A percentile compares a stretch with the other conserved stretches of the same genome.
These are phyloP conservation scores for Lithophane ornitopus DNA, from an alignment of 2,888 invertebrate species.

Conservation along the genomic window DNA sequence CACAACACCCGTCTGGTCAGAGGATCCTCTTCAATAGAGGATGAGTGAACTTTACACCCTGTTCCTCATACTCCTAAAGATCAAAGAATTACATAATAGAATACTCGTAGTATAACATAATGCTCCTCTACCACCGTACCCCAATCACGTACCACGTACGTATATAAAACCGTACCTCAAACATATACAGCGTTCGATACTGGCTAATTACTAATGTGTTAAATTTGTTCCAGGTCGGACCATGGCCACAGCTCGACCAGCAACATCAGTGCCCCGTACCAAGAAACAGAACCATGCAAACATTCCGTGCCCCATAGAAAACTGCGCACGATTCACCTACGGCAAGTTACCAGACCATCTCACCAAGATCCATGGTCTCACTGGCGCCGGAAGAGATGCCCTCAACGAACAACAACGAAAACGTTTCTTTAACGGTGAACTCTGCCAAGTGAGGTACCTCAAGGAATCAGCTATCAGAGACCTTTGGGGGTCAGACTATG, in stretches of 20 bases:
- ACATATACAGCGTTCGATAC: neutral
- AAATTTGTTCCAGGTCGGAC: conserved; percentile 66
- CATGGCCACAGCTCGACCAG: conserved; percentile 78
- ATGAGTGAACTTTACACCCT: too few species aligned
- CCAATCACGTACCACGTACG: too few species aligned
- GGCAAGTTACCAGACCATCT: conserved; percentile 89
- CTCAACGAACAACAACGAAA: conserved; percentile 89
- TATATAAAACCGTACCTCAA: neutral
- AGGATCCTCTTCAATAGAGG: too few species aligned
- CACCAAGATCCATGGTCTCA: conserved; percentile 88
- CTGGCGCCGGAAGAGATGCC: conserved; percentile 86
- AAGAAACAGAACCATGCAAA: conserved; percentile 90
- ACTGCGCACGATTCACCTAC: conserved; percentile 89
- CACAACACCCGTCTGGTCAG: too few species aligned
- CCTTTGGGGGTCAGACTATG: conserved; percentile 88
- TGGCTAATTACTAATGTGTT: neutral
- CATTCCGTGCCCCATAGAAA: conserved; percentile 89
- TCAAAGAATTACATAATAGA: neutral
- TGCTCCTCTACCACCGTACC: neutral
- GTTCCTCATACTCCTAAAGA: neutral
- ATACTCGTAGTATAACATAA: neutral
- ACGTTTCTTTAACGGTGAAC: conserved; percentile 89
- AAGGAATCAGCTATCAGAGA: conserved; percentile 90
- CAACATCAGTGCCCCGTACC: conserved; percentile 80
- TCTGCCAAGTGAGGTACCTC: conserved; percentile 88